Evolutionary conservation across 2,797 vertebrate genomes (phyloP).

Genomic region (Bradypodion pumilum): DNA sequence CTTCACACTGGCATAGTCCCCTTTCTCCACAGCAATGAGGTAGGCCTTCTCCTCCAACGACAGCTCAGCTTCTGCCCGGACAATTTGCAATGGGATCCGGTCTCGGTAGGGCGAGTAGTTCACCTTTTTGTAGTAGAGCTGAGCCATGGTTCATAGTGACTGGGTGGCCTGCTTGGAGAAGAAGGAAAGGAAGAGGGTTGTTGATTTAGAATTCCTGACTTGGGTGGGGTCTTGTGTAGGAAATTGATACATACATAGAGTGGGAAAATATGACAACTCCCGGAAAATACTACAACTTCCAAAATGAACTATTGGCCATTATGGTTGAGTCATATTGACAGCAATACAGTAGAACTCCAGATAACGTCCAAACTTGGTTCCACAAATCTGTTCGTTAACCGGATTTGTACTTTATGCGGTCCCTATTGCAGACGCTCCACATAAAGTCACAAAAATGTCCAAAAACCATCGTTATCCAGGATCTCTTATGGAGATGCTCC

Average conservation of each 20-base stretch:
- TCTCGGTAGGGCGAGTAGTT: constrained; percentile 94
- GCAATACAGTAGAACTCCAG: no score
- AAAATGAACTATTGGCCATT: no score
- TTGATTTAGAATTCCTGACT: neutral
- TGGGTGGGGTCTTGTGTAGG: fast-evolving
- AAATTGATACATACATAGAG: neutral
- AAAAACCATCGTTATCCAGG: no score
- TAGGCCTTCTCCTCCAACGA: constrained; percentile 91
- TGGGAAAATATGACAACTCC: no score
- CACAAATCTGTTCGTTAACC: no score
- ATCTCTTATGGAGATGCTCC: no score
- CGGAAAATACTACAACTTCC: no score
- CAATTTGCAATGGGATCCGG: constrained; percentile 92
- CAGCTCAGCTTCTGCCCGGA: constrained; percentile 92
- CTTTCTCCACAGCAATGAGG: constrained; percentile 94
- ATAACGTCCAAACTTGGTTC: no score
- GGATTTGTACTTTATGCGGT: no score
- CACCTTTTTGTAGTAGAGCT: constrained; percentile 95
- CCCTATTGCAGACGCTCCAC: no score
- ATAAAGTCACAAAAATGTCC: no score
- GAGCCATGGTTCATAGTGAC: constrained; percentile 84
- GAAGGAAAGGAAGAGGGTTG: neutral
- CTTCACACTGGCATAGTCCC: constrained; percentile 93
- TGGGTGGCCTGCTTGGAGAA: constrained; percentile 59
- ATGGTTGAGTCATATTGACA: no score